phyloP scores from a whole-genome alignment of 1,140 invertebrate genomes.

The Venturia canescens region DNA sequence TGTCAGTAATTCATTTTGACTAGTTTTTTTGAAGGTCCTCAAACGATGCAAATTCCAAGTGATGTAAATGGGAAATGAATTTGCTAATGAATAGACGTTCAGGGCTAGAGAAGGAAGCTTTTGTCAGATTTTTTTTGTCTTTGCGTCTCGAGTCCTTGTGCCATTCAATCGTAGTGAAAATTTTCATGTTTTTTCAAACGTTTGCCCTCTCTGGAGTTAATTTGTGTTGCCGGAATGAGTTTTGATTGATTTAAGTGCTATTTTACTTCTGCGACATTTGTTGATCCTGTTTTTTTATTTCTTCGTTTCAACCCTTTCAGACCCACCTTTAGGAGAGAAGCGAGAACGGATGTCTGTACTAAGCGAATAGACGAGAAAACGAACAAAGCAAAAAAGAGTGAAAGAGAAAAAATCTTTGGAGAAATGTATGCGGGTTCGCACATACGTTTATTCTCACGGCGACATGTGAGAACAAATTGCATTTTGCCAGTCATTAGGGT shows the following conservation, averaged over 20 bases:
- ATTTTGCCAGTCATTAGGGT: slow-evolving; percentile 33
- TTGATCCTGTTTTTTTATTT: slow-evolving; percentile 61
- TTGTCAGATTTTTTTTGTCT: too few species aligned
- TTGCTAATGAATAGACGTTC: too few species aligned
- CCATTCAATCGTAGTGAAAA: too few species aligned
- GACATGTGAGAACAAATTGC: slow-evolving; percentile 23
- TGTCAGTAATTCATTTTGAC: too few species aligned
- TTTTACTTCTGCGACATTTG: slow-evolving; percentile 60
- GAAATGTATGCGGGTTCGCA: background rate
- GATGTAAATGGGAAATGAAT: too few species aligned
- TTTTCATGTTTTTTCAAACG: too few species aligned
- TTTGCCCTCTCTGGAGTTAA: too few species aligned
- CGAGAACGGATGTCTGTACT: slow-evolving; percentile 28
- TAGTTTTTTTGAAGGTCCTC: too few species aligned
- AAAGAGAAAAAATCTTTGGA: background rate
- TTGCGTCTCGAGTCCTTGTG: too few species aligned
- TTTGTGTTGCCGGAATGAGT: background rate
- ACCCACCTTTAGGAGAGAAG: slow-evolving; percentile 68
- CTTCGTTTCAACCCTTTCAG: slow-evolving; percentile 73
- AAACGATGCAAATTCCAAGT: too few species aligned
- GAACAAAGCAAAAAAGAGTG: background rate
- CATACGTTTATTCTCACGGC: background rate
- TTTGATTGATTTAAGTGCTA: slow-evolving; percentile 58
- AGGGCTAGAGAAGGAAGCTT: too few species aligned
- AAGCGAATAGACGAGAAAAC: slow-evolving; percentile 28